Conservation (phyloP, 2,797 vertebrate species). For the Numenius phaeopus region DNA sequence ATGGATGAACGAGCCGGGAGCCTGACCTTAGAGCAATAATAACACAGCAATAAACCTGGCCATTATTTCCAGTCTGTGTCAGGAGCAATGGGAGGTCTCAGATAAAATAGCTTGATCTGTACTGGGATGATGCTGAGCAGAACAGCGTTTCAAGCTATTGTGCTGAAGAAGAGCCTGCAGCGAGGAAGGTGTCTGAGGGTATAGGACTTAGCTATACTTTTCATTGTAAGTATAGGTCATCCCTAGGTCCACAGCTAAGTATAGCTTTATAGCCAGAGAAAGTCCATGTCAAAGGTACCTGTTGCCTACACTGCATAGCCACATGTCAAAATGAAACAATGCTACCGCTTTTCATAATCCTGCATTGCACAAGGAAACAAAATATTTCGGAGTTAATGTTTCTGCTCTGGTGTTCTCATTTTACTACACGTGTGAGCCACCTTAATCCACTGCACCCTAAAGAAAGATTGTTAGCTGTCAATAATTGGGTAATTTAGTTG, state of each 20-base stretch:
- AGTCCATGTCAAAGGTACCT: neutral
- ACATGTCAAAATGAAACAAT: neutral
- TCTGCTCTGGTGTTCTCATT: neutral
- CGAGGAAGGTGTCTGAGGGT: neutral
- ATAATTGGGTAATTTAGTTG: neutral
- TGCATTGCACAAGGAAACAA: neutral
- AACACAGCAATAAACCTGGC: conserved; percentile 49
- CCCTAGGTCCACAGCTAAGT: neutral
- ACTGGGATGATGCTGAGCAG: neutral
- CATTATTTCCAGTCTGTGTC: conserved; percentile 36
- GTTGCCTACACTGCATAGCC: neutral
- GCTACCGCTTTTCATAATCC: neutral
- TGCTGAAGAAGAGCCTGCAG: neutral
- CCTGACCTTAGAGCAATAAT: conserved; percentile 37
- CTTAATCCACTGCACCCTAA: neutral
- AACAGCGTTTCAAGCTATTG: neutral
- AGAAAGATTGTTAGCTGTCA: neutral
- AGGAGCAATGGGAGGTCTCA: neutral
- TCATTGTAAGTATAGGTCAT: neutral
- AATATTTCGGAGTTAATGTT: neutral
- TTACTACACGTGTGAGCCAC: neutral
- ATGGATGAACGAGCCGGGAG: neutral
- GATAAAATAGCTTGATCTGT: conserved; percentile 11
- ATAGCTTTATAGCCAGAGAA: neutral
- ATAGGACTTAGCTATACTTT: neutral